Evolutionary conservation across 1,140 invertebrate species (phyloP).

Genomic region (Drosophila gunungcola): DNA sequence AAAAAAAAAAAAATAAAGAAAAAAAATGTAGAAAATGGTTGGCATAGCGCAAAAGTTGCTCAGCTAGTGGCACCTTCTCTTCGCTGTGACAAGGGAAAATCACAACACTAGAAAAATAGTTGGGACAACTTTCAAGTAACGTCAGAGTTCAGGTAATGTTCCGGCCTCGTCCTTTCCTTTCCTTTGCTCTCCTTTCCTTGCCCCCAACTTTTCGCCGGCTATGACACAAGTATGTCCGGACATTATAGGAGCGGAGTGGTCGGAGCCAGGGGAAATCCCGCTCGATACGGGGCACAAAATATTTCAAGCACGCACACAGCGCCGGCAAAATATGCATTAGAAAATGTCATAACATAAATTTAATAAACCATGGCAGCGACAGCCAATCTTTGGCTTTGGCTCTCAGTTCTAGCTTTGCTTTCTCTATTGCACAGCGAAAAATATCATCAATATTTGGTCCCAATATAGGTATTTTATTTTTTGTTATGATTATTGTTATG

Average conservation of each 20-base stretch:
- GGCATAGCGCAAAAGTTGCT: constrained; percentile 67
- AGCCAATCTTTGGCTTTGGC: constrained; percentile 56
- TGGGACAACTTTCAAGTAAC: constrained; percentile 61
- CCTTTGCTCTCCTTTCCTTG: not conserved
- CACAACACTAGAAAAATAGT: constrained; percentile 78
- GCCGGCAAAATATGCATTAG: constrained; percentile 74
- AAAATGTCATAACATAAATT: constrained; percentile 82
- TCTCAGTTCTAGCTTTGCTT: constrained; percentile 20
- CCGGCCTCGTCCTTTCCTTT: constrained; percentile 20
- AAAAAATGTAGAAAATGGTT: constrained; percentile 50
- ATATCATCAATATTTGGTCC: not conserved
- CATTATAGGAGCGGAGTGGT: constrained; percentile 21
- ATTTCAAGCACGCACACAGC: constrained; percentile 73
- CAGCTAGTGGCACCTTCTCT: constrained; percentile 38
- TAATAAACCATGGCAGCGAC: constrained; percentile 70
- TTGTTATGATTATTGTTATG: not conserved
- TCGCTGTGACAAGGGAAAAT: constrained; percentile 52
- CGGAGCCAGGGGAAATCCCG: constrained; percentile 13
- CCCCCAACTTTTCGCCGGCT: constrained; percentile 2
- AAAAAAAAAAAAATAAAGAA: constrained; percentile 12
- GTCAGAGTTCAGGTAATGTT: constrained; percentile 65
- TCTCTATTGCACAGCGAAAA: constrained; percentile 12
- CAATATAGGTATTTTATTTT: too few relatives aligned
- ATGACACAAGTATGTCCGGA: constrained; percentile 55
- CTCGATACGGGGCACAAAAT: constrained; percentile 42